Evolutionary conservation across 2,797 vertebrate genomes (phyloP).

Genomic region (Agapornis canus): DNA sequence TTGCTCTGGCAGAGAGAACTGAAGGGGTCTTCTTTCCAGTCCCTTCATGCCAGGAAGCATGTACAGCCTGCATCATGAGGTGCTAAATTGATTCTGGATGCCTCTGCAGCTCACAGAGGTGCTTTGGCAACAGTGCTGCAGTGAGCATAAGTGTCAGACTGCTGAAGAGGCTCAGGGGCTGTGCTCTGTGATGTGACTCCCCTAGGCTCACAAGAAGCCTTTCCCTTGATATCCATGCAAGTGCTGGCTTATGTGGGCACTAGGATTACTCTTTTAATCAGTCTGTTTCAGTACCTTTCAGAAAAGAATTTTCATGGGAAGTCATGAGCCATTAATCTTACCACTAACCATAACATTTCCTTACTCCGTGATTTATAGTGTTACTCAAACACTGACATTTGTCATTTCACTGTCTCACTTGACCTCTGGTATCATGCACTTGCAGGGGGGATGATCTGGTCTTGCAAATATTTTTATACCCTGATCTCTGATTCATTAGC

Average conservation of each 20-base stretch:
- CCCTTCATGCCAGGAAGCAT: neutral
- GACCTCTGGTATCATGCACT: slow-evolving; percentile 11
- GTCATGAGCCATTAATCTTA: slow-evolving; percentile 18
- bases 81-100: neutral
- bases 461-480: neutral
- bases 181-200: neutral
- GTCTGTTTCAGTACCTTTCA: neutral
- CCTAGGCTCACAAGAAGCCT: neutral
- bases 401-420: slow-evolving; percentile 15
- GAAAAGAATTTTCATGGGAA: slow-evolving; percentile 41
- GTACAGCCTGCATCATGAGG: neutral
- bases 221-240: neutral
- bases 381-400: neutral
- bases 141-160: neutral
- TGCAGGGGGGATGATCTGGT: neutral
- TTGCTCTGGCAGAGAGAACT: neutral
- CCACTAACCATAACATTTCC: neutral
- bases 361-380: neutral
- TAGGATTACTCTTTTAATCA: neutral
- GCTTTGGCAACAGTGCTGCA: neutral
- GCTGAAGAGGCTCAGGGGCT: neutral
- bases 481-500: neutral
- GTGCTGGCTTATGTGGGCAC: neutral
- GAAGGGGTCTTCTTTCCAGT: neutral
- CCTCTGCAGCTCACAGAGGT: neutral